Conservation (phyloP, 2,888 invertebrate genomes). For the Xestia sexstrigata region DNA sequence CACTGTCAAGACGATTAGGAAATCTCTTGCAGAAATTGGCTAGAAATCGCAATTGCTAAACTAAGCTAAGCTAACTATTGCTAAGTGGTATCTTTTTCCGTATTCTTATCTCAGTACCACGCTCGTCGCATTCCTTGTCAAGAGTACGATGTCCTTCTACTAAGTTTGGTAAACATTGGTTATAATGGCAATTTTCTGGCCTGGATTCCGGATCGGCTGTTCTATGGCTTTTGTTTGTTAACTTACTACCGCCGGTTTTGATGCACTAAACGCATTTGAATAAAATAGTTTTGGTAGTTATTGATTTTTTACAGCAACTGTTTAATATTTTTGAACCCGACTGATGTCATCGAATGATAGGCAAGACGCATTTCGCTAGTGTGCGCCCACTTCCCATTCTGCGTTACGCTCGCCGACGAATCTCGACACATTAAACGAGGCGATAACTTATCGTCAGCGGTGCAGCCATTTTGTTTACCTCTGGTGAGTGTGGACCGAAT, state of each 20-base stretch:
- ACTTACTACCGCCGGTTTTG: not conserved
- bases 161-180: not conserved
- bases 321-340: not conserved
- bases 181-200: not conserved
- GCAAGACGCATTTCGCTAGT: constrained; percentile 50
- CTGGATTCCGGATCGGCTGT: not conserved
- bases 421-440: constrained; percentile 66
- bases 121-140: not conserved
- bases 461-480: constrained; percentile 73
- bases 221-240: constrained; percentile 1
- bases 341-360: constrained; percentile 42
- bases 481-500: constrained; percentile 54
- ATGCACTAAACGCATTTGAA: not conserved
- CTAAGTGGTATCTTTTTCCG: not conserved
- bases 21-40: not conserved
- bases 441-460: constrained; percentile 70
- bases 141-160: not conserved
- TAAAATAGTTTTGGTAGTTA: constrained; percentile 4
- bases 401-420: constrained; percentile 58
- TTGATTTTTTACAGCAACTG: not conserved
- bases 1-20: not conserved
- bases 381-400: constrained; percentile 54
- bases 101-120: not conserved
- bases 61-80: too few species aligned
- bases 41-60: not conserved